Evolutionary conservation across 1,140 invertebrate genomes (phyloP).

Genomic region (Acarapis woodi): DNA sequence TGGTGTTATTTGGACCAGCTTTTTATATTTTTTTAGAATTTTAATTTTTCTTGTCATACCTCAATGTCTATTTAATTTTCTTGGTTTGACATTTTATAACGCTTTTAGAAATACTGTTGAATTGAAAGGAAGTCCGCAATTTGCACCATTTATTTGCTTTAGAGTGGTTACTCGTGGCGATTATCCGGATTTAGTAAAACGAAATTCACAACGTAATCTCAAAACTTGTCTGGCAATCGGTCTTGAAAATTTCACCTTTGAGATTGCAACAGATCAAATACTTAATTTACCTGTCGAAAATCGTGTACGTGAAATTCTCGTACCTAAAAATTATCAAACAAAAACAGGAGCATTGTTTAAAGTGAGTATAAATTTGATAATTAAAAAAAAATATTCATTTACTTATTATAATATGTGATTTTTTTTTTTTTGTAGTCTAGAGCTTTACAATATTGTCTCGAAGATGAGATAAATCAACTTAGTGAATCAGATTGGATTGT

Average conservation of each 20-base stretch:
- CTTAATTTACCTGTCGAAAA: conserved; percentile 26
- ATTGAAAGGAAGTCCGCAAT: conserved; percentile 54
- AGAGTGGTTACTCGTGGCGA: conserved; percentile 80
- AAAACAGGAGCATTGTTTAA: conserved; percentile 77
- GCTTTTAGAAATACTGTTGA: conserved; percentile 74
- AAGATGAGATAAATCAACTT: conserved; percentile 58
- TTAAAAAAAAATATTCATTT: neutral
- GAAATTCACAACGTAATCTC: conserved; percentile 62
- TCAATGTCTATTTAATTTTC: conserved; percentile 59
- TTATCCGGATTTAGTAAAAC: conserved; percentile 63
- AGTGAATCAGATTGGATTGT: conserved; percentile 83
- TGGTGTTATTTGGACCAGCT: conserved; percentile 28
- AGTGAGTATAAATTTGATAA: no score
- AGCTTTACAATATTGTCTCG: conserved; percentile 80
- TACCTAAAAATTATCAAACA: conserved; percentile 53
- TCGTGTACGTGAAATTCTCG: conserved; percentile 46
- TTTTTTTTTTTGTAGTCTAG: conserved; percentile 24
- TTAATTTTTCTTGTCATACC: conserved; percentile 45
- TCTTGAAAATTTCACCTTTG: conserved; percentile 81
- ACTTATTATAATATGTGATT: neutral
- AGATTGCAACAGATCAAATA: conserved; percentile 86
- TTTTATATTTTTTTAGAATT: conserved; percentile 45
- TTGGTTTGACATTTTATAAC: conserved; percentile 68
- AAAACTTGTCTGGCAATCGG: conserved; percentile 61
- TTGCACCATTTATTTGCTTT: conserved; percentile 83